These are phyloP conservation scores for Spodoptera litura DNA, from an alignment of 1,140 invertebrate genomes.

Conservation along the genomic window DNA sequence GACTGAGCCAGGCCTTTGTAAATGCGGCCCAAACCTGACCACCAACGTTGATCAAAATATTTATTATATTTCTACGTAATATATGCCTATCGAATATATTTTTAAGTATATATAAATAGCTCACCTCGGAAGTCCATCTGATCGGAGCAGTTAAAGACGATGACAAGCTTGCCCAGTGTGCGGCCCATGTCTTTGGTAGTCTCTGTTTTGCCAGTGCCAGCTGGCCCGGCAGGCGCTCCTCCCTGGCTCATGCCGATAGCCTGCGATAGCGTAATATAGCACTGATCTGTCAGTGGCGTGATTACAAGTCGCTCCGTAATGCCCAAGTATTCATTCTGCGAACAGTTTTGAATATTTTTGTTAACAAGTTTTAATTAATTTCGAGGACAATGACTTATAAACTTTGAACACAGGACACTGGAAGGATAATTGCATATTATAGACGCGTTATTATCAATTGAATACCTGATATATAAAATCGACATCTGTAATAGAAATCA, in stretches of 20 bases:
- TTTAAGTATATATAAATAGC: too few species aligned
- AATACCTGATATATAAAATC: slow-evolving; percentile 93
- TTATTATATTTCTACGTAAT: background rate
- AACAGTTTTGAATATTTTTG: background rate
- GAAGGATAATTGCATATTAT: too few species aligned
- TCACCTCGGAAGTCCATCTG: slow-evolving; percentile 97
- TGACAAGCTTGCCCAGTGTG: slow-evolving; percentile 97
- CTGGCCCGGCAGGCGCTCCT: slow-evolving; percentile 96
- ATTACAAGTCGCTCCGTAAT: slow-evolving; percentile 96
- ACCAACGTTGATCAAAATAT: background rate
- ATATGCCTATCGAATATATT: too few species aligned
- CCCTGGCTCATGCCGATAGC: slow-evolving; percentile 97
- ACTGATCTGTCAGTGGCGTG: slow-evolving; percentile 96
- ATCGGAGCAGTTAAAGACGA: slow-evolving; percentile 98
- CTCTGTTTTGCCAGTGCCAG: slow-evolving; percentile 98
- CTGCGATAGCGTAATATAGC: slow-evolving; percentile 97
- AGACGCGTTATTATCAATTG: too few species aligned
- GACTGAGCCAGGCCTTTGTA: slow-evolving; percentile 96
- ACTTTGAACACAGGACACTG: too few species aligned
- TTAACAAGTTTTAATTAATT: too few species aligned
- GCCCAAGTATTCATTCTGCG: slow-evolving; percentile 94
- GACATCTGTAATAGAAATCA: slow-evolving; percentile 95
- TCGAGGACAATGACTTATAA: too few species aligned
- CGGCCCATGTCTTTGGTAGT: slow-evolving; percentile 98
- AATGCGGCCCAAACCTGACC: slow-evolving; percentile 91